Evolutionary conservation across 2,888 invertebrate genomes (phyloP), one percentile per base, ranked within the genome.

Genomic region (Archips crataeganus): DNA sequence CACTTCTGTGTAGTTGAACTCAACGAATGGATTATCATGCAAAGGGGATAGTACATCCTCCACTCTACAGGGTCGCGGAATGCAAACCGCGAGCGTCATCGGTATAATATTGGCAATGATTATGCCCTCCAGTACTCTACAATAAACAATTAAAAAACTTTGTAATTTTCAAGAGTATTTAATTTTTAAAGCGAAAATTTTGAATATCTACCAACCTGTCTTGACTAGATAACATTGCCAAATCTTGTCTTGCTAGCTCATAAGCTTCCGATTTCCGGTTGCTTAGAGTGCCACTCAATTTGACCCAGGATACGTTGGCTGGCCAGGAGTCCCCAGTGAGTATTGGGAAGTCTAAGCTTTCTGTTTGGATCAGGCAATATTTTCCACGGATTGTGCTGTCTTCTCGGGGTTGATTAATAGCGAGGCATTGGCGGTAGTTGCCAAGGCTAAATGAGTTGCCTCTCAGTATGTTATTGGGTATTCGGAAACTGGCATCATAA

Each of bases 401-500:
- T 5, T 49, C 47, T 11, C 47, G 57, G 0, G 70, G 59, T 36
- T 75, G 76, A 23, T 62, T 54, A n/a, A 76, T 73, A 42, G n/a
- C 62, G 9, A 76, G 73, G 36, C 76, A 76, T 42, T 75, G 75
- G 11, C 45, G 69, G 62, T 71, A 75, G 51, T 76, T 73, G 5
- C 76, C 76, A 10, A 67, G 66, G 15, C 64, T 62, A 13, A 54
- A 59, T 5, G 59, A 45, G 51, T 70, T 73, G 3, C 71, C 71
- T 63, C 45, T 61, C 3, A 64, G 15, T 10, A 76, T 23, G 32
- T 73, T 45, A 54, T 73, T 69, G 2, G 76, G 76, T 10, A 75
- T n/a, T n/a, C 76, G 73, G 51, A 75, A 75, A 61, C 76, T 76
- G n/a, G 75, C 73, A 47, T 76, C 76, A 45, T 73, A 76, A 49